phyloP scores from a whole-genome alignment of 2,113 vertebrate genomes.

The Trochalopteron elliotii region DNA sequence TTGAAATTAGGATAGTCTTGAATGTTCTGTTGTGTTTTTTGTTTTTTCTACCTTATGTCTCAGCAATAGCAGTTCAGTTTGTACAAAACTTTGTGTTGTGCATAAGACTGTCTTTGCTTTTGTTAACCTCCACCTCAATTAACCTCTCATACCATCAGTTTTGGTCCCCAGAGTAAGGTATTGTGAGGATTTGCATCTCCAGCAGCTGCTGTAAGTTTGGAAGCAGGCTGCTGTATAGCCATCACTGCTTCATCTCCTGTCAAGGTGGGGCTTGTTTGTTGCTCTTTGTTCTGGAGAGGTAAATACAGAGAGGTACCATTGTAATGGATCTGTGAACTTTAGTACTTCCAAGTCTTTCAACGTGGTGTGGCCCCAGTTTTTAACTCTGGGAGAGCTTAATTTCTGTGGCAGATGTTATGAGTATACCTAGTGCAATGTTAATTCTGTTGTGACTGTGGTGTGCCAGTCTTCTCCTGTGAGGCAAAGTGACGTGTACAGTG shows the following conservation, averaged over 20 bases:
- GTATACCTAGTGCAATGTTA: background rate
- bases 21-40: background rate
- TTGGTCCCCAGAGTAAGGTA: background rate
- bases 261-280: background rate
- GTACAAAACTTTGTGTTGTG: background rate
- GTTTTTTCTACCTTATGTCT: background rate
- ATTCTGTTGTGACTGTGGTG: background rate
- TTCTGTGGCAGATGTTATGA: background rate
- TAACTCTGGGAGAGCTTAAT: background rate
- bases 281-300: background rate
- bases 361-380: accelerated
- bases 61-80: background rate
- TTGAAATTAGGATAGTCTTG: background rate
- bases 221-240: accelerated
- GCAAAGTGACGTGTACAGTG: background rate
- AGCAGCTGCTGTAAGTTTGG: background rate
- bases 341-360: background rate
- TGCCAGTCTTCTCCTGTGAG: accelerated
- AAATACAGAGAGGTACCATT: background rate
- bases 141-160: background rate
- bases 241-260: background rate
- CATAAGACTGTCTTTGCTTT: background rate
- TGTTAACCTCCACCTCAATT: background rate
- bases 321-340: background rate
- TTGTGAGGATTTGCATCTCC: background rate